Conservation (phyloP, 2,113 vertebrate genomes). For the Macrotus californicus region DNA sequence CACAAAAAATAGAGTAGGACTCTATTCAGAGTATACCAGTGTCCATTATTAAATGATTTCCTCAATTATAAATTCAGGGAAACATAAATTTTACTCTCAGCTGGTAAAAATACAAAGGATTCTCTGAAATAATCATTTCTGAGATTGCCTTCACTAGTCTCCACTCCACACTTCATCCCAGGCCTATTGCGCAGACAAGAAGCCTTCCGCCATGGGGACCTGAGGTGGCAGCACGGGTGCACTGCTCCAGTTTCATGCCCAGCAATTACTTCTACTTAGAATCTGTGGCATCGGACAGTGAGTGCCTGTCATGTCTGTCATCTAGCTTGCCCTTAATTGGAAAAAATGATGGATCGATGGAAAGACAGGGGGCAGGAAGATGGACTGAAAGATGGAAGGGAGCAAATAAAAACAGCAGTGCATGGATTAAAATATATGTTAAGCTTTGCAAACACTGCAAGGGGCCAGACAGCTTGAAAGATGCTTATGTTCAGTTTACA, state of each 20-base stretch:
- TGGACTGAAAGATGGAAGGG: constrained; percentile 40
- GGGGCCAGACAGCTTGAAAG: constrained; percentile 64
- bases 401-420: constrained; percentile 61
- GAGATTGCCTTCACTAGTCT: neutral
- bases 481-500: constrained; percentile 71
- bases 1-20: no score
- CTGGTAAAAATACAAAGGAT: neutral
- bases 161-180: neutral
- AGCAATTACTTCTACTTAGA: constrained; percentile 66
- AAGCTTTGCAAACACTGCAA: constrained; percentile 52
- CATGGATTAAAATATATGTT: constrained; percentile 59
- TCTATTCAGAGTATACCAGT: neutral
- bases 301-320: constrained; percentile 33
- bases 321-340: constrained; percentile 54
- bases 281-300: neutral
- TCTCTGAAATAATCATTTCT: neutral
- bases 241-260: neutral
- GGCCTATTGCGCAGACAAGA: neutral
- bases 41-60: neutral
- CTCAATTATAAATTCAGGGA: neutral
- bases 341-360: constrained; percentile 48
- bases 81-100: neutral
- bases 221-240: neutral
- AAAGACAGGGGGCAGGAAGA: constrained; percentile 49
- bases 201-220: neutral